phyloP scores from a whole-genome alignment of 2,113 vertebrate species.

The Anoplopoma fimbria region DNA sequence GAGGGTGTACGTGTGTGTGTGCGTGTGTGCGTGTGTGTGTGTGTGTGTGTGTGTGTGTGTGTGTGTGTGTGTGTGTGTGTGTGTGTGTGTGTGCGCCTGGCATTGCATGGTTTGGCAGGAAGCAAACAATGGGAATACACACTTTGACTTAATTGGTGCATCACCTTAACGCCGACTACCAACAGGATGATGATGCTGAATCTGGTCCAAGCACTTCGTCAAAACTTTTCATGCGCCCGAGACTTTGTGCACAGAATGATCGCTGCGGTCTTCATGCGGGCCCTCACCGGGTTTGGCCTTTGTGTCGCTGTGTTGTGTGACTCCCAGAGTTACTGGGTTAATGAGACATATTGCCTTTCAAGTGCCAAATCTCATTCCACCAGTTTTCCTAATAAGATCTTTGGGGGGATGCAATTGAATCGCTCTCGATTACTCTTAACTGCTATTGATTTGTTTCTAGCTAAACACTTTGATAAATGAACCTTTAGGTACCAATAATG shows the following conservation, averaged over 20 bases:
- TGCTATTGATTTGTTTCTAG: slow-evolving; percentile 51
- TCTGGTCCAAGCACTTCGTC: neutral
- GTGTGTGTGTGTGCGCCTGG: slow-evolving; percentile 17
- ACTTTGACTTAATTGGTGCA: slow-evolving; percentile 53
- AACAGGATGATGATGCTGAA: slow-evolving; percentile 47
- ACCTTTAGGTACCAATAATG: slow-evolving; percentile 48
- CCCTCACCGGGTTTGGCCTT: slow-evolving; percentile 7
- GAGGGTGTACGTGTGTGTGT: slow-evolving; percentile 36
- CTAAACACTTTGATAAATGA: slow-evolving; percentile 36
- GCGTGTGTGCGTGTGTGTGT: neutral
- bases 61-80: slow-evolving; percentile 8
- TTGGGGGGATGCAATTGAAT: slow-evolving; percentile 42
- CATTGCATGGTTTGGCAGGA: slow-evolving; percentile 44
- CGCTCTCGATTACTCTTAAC: slow-evolving; percentile 32
- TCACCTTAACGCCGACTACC: slow-evolving; percentile 35
- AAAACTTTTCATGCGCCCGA: slow-evolving; percentile 33
- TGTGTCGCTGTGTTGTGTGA: slow-evolving; percentile 8
- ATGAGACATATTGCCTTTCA: slow-evolving; percentile 29
- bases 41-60: slow-evolving; percentile 20
- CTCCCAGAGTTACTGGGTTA: slow-evolving; percentile 6
- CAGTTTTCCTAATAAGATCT: slow-evolving; percentile 36
- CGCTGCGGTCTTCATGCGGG: neutral
- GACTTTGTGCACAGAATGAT: slow-evolving; percentile 34
- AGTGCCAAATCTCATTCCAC: slow-evolving; percentile 44
- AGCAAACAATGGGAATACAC: slow-evolving; percentile 46